Evolutionary conservation across 2,888 invertebrate genomes (phyloP), one percentile per base, ranked within the genome.

Genomic region (Leptopilina myrica): DNA sequence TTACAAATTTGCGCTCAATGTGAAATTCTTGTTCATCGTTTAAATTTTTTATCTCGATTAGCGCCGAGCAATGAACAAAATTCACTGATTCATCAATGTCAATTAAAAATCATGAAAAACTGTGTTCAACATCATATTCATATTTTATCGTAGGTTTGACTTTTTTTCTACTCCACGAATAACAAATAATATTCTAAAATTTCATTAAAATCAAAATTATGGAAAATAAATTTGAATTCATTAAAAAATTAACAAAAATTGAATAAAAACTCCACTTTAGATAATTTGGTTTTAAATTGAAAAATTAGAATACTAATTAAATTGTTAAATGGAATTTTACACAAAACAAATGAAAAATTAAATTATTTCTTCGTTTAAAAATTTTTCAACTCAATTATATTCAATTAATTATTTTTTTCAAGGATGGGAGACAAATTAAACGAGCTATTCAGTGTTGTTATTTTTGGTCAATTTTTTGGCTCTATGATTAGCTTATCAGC

Each of bases 1-100:
- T 40, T 86, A n/a, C 85, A 85, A 80, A 73, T 84, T 14, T 83
- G 82, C 33, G 82, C 80, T 0, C 85, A 84, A 64, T 9, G 84
- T 0, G 78, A 80, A 59, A 81, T 86, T 9, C 64, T 86, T 8
- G 80, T 83, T 53, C 67, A 82, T 75, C 84, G 85, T 2, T 79
- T 84, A 20, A 33, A 76, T 46, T 80, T 81, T 4, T 11, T 81
- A 6, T n/a, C 43, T 0, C 8, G 43, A 66, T 43, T 66, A 12
- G 2, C 14, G 7, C 14, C 0, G 46, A 5, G n/a, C 8, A 46
- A 66, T 15, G 6, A 8, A n/a, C 8, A 12, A 40, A 9, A 66
- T n/a, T 66, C 15, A n/a, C 5, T 15, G n/a, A 6, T 5, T 2
- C 43, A 66, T 15, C 8, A 66, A 11, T 43, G n/a, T 8, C 15